A percentile compares a stretch with the other conserved stretches of the same genome.
Evolutionary conservation across 2,113 vertebrate species (phyloP).

Genomic region (Crotalus helleri): DNA sequence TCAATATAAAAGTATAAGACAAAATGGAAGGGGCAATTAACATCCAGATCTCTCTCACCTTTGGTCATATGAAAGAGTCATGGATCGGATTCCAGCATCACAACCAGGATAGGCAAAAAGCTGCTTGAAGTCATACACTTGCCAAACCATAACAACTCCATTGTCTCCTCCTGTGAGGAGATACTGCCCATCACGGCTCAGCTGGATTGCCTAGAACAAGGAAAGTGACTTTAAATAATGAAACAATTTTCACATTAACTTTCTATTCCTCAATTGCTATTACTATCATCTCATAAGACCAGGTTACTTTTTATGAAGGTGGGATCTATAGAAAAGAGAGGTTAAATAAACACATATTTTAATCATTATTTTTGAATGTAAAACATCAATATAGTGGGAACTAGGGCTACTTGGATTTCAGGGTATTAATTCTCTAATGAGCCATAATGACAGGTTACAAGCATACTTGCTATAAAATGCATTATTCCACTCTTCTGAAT

Average conservation of each 20-base stretch:
- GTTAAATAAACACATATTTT: not conserved
- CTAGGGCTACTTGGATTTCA: not conserved
- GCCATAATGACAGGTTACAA: not conserved
- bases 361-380: not conserved
- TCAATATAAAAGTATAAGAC: not conserved
- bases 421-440: not conserved
- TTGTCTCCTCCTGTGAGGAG: conserved; percentile 91
- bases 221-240: not conserved
- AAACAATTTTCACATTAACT: not conserved
- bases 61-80: conserved; percentile 95
- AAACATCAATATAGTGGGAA: not conserved
- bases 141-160: conserved; percentile 88
- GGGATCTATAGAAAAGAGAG: not conserved
- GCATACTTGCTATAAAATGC: not conserved
- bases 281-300: not conserved
- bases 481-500: not conserved
- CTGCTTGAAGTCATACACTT: conserved; percentile 84
- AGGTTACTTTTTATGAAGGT: not conserved
- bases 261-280: not conserved
- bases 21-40: not conserved
- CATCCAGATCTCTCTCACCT: conserved; percentile 71
- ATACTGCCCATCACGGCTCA: conserved; percentile 96
- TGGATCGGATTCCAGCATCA: conserved; percentile 93
- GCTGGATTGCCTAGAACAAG: conserved; percentile 81
- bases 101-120: conserved; percentile 95